phyloP scores from a whole-genome alignment of 2,113 vertebrate species.

The Festucalex cinctus region DNA sequence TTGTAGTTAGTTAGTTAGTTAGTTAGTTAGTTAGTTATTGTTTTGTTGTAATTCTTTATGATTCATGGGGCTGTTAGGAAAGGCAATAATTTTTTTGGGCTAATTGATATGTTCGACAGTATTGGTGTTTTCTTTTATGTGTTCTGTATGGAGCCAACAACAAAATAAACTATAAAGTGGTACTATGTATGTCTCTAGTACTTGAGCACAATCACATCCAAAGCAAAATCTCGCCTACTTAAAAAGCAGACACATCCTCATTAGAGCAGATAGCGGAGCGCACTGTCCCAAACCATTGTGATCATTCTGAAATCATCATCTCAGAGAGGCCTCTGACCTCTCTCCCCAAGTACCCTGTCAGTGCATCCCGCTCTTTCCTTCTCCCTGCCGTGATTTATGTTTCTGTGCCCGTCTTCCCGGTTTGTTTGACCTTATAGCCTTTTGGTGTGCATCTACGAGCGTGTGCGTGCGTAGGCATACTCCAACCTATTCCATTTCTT shows the following conservation, averaged over 20 bases:
- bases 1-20: no score
- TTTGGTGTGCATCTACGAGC: conserved; percentile 9
- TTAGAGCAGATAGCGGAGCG: conserved; percentile 22
- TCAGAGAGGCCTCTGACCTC: conserved; percentile 4
- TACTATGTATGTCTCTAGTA: no score
- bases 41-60: no score
- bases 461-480: conserved; percentile 14
- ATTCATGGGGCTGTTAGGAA: no score
- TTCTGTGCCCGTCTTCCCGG: conserved; percentile 36
- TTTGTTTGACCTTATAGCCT: conserved; percentile 31
- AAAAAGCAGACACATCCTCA: background rate
- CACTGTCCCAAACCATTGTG: conserved; percentile 20
- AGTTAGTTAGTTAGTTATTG: no score
- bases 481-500: conserved; percentile 23
- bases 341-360: conserved; percentile 19
- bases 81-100: no score
- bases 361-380: conserved; percentile 6
- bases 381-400: conserved; percentile 34
- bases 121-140: no score
- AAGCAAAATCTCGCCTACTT: background rate
- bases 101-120: no score
- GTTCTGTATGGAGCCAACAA: no score
- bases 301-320: conserved; percentile 15
- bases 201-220: background rate
- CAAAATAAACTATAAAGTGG: no score